These are phyloP conservation scores for Eulemur coronatus DNA, from an alignment of 2,797 vertebrate species.

Conservation along the genomic window DNA sequence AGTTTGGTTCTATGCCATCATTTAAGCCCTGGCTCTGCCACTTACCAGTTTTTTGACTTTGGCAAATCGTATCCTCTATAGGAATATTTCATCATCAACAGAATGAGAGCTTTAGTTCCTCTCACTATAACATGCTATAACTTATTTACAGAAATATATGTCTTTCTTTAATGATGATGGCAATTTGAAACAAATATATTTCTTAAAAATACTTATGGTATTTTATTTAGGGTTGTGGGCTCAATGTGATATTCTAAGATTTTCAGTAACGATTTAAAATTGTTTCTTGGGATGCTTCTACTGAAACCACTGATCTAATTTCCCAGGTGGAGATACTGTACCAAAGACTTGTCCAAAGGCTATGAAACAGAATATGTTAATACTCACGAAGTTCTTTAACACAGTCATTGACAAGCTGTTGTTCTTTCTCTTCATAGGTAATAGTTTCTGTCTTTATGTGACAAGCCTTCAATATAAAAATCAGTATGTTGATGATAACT, in stretches of 20 bases:
- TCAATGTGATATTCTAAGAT: constrained; percentile 29
- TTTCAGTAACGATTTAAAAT: constrained; percentile 32
- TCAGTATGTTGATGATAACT: not conserved
- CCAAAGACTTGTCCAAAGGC: not conserved
- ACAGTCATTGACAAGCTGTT: constrained; percentile 96
- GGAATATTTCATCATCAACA: not conserved
- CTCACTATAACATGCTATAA: not conserved
- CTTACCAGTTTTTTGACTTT: not conserved
- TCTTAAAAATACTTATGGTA: constrained; percentile 31
- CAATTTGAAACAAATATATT: constrained; percentile 16
- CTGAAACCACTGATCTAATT: not conserved
- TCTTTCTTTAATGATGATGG: constrained; percentile 2
- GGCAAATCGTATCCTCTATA: not conserved
- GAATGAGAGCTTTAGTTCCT: not conserved
- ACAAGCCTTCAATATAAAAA: constrained; percentile 88
- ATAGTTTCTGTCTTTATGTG: constrained; percentile 96
- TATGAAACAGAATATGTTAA: not conserved
- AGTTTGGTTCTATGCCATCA: not conserved
- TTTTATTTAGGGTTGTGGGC: constrained; percentile 20
- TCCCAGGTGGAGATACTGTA: not conserved
- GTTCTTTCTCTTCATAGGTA: constrained; percentile 97
- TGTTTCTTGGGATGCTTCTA: constrained; percentile 40
- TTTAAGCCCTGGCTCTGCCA: not conserved
- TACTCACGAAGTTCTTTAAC: constrained; percentile 97
- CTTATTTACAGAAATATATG: not conserved